Percentiles rank a stretch among this genome's conserved stretches.
Conservation (phyloP, 2,113 vertebrate genomes). For the Phaethornis superciliosus region DNA sequence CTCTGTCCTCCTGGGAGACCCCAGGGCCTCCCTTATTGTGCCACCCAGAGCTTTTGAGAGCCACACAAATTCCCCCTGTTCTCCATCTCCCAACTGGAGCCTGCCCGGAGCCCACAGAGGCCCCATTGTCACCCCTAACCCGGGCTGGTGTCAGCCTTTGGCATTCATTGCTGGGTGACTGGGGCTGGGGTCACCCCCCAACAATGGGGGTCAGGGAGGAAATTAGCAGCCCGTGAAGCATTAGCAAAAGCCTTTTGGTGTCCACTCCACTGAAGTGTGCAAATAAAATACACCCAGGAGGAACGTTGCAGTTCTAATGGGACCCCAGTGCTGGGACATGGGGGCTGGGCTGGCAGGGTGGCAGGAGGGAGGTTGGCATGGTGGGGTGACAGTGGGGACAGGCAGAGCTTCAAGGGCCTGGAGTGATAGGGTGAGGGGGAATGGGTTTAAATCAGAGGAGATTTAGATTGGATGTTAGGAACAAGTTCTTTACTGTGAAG, state of each 20-base stretch:
- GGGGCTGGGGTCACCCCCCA: constrained; percentile 77
- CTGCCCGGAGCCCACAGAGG: constrained; percentile 78
- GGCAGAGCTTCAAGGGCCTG: too few relatives aligned
- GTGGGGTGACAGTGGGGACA: neutral
- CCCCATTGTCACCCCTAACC: constrained; percentile 76
- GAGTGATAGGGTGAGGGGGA: too few relatives aligned
- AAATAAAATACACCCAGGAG: constrained; percentile 79
- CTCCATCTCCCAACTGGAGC: constrained; percentile 76
- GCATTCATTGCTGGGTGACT: constrained; percentile 83
- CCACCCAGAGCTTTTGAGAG: constrained; percentile 80
- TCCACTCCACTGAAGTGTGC: constrained; percentile 81
- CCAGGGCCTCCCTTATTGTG: constrained; percentile 71
- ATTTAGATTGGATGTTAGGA: too few relatives aligned
- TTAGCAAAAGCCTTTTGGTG: constrained; percentile 83
- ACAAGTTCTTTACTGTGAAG: too few relatives aligned
- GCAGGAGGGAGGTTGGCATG: neutral
- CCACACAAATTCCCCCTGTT: constrained; percentile 76
- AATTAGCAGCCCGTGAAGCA: constrained; percentile 93
- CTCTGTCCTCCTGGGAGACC: constrained; percentile 73
- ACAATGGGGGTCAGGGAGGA: constrained; percentile 82
- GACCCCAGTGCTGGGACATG: constrained; percentile 69
- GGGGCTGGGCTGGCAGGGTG: neutral
- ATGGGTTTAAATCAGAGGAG: too few relatives aligned
- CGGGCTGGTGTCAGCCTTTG: constrained; percentile 83
- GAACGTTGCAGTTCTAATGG: constrained; percentile 63